These are phyloP conservation scores for Heterodera schachtii DNA, from an alignment of 1,140 invertebrate species.

Conservation along the genomic window DNA sequence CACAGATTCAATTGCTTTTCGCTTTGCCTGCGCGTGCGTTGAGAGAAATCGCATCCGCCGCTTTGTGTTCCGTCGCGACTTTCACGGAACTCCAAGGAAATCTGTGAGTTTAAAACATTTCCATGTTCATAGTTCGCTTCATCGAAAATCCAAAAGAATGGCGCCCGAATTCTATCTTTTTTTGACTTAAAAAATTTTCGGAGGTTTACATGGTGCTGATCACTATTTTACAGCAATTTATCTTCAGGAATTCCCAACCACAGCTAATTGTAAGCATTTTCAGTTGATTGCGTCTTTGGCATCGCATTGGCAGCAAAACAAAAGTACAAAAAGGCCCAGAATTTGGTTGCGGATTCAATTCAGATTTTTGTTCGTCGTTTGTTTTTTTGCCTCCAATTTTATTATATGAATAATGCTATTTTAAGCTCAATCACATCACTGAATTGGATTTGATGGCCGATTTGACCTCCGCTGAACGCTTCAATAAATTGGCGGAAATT, in stretches of 20 bases:
- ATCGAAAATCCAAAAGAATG: no score
- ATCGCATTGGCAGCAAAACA: background rate
- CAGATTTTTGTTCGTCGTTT: background rate
- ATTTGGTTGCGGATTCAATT: background rate
- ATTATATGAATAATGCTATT: background rate
- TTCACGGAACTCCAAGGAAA: slow-evolving; percentile 28
- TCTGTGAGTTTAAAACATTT: slow-evolving; percentile 9
- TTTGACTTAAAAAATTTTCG: no score
- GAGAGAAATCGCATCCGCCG: slow-evolving; percentile 35
- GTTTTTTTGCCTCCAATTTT: background rate
- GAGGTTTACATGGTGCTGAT: no score
- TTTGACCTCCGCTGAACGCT: background rate
- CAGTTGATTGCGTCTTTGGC: background rate
- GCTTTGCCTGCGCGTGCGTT: slow-evolving; percentile 11
- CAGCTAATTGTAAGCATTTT: no score
- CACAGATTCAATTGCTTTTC: slow-evolving; percentile 8
- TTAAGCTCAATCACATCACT: background rate
- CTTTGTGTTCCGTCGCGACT: slow-evolving; percentile 28
- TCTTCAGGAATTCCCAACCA: no score
- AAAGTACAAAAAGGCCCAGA: background rate
- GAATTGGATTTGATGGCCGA: background rate
- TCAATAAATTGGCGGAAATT: background rate
- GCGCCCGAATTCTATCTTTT: no score
- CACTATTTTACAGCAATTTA: no score
- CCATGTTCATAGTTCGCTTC: no score